Percentiles rank a stretch among this genome's conserved stretches.
These are phyloP conservation scores for Dryococelus australis DNA, from an alignment of 2,888 invertebrate species.

Conservation along the genomic window DNA sequence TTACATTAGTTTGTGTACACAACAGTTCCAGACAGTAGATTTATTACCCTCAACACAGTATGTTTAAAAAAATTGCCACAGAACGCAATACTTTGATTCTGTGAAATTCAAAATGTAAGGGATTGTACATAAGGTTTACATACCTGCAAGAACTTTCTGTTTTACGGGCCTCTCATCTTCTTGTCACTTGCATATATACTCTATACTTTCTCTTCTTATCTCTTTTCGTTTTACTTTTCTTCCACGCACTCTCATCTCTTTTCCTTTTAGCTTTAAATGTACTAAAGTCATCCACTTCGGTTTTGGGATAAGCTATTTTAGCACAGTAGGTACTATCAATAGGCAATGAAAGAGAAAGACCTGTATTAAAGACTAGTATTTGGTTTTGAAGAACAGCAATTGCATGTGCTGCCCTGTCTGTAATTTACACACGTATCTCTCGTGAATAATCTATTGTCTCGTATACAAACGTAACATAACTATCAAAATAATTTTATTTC, in stretches of 20 bases:
- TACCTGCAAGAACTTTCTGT: neutral
- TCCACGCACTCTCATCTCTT: neutral
- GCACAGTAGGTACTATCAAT: neutral
- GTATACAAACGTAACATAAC: neutral
- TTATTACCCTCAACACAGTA: no score
- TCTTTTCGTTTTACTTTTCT: neutral
- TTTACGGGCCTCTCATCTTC: neutral
- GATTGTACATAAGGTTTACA: neutral
- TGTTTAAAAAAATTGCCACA: neutral
- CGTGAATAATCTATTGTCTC: neutral
- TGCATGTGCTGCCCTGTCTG: neutral
- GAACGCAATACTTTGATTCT: neutral
- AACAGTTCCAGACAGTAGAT: no score
- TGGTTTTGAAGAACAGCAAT: neutral
- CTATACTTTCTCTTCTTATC: neutral
- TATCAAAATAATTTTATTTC: neutral
- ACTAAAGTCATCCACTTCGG: neutral
- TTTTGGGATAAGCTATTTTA: neutral
- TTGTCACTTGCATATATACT: neutral
- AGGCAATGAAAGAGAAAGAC: no score
- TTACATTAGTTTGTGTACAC: no score
- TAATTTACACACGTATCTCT: neutral
- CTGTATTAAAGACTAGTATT: no score
- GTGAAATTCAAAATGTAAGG: neutral
- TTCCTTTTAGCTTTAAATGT: neutral